Evolutionary conservation across 2,888 invertebrate genomes (phyloP).

Genomic region (Dendrolimus pini): DNA sequence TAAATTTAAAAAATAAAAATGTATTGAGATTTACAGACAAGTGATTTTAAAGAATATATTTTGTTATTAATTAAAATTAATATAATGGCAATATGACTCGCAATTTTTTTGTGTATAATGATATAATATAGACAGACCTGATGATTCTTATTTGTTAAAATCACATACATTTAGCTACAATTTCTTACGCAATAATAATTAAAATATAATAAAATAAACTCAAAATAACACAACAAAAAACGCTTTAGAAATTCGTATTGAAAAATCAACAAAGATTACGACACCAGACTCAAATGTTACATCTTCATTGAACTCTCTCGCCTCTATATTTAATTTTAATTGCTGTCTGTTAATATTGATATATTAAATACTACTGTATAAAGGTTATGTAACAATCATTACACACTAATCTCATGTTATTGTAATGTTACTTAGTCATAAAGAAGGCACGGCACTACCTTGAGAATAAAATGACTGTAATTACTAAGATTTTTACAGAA

Average conservation of each 20-base stretch:
- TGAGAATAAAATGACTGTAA: conserved; percentile 35
- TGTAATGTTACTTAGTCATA: not conserved
- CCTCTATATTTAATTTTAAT: conserved; percentile 14
- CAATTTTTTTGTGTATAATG: too few species aligned
- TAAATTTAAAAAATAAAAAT: too few species aligned
- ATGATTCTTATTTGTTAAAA: too few species aligned
- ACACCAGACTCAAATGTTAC: not conserved
- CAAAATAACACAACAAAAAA: too few species aligned
- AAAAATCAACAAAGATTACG: not conserved
- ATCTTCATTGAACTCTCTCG: not conserved
- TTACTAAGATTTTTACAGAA: conserved; percentile 30
- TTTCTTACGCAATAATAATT: too few species aligned
- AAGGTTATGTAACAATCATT: conserved; percentile 3
- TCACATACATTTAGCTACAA: too few species aligned
- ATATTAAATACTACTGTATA: conserved; percentile 9
- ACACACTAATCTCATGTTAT: not conserved
- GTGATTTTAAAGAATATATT: too few species aligned
- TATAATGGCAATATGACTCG: too few species aligned
- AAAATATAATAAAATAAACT: too few species aligned
- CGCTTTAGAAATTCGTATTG: not conserved
- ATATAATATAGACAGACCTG: too few species aligned
- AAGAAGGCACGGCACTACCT: conserved; percentile 38
- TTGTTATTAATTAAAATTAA: too few species aligned
- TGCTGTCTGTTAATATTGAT: conserved; percentile 14
- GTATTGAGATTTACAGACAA: too few species aligned